Evolutionary conservation across 1,140 invertebrate species (phyloP), one percentile per base, ranked within the genome.

Genomic region (honey bee (Apis mellifera)): DNA sequence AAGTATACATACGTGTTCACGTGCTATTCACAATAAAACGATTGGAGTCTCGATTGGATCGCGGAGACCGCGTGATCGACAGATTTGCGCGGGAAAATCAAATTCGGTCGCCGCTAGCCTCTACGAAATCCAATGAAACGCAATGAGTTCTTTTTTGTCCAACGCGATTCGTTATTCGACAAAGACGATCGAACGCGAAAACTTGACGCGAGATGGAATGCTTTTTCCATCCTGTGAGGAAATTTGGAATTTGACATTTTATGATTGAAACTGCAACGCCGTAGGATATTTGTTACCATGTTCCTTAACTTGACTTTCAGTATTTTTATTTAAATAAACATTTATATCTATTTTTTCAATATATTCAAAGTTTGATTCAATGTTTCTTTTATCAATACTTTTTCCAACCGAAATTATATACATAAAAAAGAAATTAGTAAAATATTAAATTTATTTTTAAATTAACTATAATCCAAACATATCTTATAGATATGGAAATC

Each of bases 111-210:
- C 26, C 21, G 1, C 50, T 26, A 55, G 55, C 7, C 11, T 8
- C 19, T 19, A 23, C 13, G 1, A 9, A 52, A 82, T 4, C 2
- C 59, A 54, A n/a, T 21, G 32, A 59, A 65, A 48, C 42, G 62
- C 52, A 48, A 50, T 42, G 62, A 21, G 52, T n/a, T 32, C 70
- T 79, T 42, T n/a, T 54, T 57, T 3, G 42, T 19, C 15, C 42
- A 13, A 64, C 21, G 59, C 26, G n/a, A 48, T 73, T 55, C 69
- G 55, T 59, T 19, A 59, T 19, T n/a, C 55, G 50, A 62, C 73
- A 26, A 77, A 60, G 26, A 59, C 71, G 62, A 75, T 79, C 60
- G 55, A 52, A 52, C 55, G n/a, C 17, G 23, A 70, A 50, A 69
- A 8, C 52, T 52, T 19, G 42, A 60, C 65, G 19, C 9, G 9